Percentiles rank a stretch among this genome's conserved stretches.
phyloP scores from a whole-genome alignment of 92 coral and sea anemone genomes.

The Actinostola sp. region DNA sequence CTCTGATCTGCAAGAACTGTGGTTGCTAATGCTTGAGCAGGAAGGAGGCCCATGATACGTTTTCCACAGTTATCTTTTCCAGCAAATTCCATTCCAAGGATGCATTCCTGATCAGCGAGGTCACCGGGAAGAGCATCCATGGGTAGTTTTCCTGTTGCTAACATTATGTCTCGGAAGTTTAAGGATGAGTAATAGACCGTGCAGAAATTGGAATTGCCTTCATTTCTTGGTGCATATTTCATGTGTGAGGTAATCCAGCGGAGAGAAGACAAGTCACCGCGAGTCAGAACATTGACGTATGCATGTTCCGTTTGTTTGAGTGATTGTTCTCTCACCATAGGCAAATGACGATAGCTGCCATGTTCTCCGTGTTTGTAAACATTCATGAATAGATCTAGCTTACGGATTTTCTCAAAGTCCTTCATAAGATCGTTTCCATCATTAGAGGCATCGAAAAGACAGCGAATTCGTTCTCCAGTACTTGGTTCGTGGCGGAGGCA shows the following conservation, averaged over 20 bases:
- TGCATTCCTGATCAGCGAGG: constrained; percentile 82
- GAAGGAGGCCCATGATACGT: constrained; percentile 86
- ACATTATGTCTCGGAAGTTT: constrained; percentile 89
- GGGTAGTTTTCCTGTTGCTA: constrained; percentile 85
- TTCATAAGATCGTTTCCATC: constrained; percentile 33
- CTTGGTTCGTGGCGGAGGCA: constrained; percentile 76
- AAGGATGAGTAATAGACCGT: constrained; percentile 74
- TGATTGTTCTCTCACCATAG: constrained; percentile 41
- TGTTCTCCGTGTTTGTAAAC: constrained; percentile 51
- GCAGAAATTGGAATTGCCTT: constrained; percentile 71
- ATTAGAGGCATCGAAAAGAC: constrained; percentile 59
- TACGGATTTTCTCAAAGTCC: constrained; percentile 44
- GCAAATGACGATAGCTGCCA: constrained; percentile 76
- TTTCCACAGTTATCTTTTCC: constrained; percentile 67
- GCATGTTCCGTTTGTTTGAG: constrained; percentile 82
- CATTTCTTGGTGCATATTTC: constrained; percentile 71
- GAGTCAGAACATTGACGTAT: constrained; percentile 82
- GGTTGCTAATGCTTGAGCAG: constrained; percentile 85
- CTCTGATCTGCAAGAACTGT: constrained; percentile 86
- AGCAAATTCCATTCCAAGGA: constrained; percentile 90
- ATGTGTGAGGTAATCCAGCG: constrained; percentile 91
- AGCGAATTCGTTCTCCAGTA: constrained; percentile 84
- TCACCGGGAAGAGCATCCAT: constrained; percentile 89
- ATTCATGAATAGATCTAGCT: constrained; percentile 76
- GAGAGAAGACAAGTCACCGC: constrained; percentile 80